Conservation (phyloP, 2,113 vertebrate species). For the Podarcis raffonei region DNA sequence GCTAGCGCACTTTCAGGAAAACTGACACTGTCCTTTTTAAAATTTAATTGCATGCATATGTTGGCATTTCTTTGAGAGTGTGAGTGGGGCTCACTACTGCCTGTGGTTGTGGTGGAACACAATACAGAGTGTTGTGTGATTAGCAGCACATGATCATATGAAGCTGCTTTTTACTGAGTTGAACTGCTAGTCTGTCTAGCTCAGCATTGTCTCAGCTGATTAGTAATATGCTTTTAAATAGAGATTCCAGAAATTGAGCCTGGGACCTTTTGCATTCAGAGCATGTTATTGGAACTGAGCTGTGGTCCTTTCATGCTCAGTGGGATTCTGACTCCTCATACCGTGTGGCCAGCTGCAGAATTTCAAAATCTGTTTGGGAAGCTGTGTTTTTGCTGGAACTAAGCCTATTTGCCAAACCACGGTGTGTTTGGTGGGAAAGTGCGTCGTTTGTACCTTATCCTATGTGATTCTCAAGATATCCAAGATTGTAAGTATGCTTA, state of each 20-base stretch:
- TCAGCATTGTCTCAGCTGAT: neutral
- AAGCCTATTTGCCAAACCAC: neutral
- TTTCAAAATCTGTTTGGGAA: neutral
- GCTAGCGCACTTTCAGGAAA: neutral
- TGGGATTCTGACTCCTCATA: neutral
- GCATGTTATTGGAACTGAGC: neutral
- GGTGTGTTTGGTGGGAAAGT: neutral
- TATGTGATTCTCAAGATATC: no score
- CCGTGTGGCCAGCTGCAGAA: neutral
- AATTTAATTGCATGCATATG: neutral
- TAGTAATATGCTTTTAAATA: neutral
- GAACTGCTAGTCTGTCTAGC: neutral
- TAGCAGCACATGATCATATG: neutral
- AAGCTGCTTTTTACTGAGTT: neutral
- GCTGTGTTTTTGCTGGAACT: neutral
- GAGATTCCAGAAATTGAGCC: neutral
- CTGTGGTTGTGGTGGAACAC: neutral
- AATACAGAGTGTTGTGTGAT: neutral
- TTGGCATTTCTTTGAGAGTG: no score
- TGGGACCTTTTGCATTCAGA: no score
- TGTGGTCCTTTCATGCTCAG: neutral
- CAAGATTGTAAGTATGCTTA: neutral
- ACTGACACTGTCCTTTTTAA: neutral
- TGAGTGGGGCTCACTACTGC: neutral
- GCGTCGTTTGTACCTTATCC: neutral